Base-by-base conservation (phyloP, 2,797 vertebrate species). In the Apogon hyalosoma region DNA sequence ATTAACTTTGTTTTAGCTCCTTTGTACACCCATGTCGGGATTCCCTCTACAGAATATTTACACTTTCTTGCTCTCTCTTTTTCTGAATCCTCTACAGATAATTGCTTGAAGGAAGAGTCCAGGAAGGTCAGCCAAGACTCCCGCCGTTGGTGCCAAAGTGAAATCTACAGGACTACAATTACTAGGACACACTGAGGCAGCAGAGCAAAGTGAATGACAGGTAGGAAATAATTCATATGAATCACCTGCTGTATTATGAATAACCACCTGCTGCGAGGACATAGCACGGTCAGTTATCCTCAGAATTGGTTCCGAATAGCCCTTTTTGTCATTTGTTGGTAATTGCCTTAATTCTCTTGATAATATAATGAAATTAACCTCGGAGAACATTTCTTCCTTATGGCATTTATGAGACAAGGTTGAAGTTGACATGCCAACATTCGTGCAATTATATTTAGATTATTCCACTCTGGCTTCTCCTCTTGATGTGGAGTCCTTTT, bases 161-260 rank as follows among this genome's bases (percentile, higher is more conserved):
- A 90, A 87, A 88, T 86, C 87, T 85, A 77, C 85, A 83, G 85
- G 79, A 87, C 90, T 88, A 90, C 84, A 85, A 89, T 87, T 89
- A 87, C 85, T 73, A 78, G 79, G 83, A 83, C 82, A 45, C 87
- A 81, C 72, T 73, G 72, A 71, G 76, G 82, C 75, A 31, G 82
- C 63, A 48, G 80, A 83, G 82, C 83, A 78, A 82, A 88, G 89
- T 90, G 89, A 92, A 86, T 90, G 91, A 93, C 91, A 89, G 87
- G 90, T 91, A 87, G 85, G 88, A 90, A 90, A 88, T 88, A 88
- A 88, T 90, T 90, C 86, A 87, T 88, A 85, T 79, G 82, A 89
- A 88, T 91, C 79, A 87, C 81, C 81, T 68, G 84, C 84, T 87
- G 82, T 89, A 83, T 90, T 89, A 88, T 84, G 87, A 88, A 86